A percentile compares a stretch with the other conserved stretches of the same genome.
These are phyloP conservation scores for Spialia ferax DNA, from an alignment of 2,888 invertebrate species.

Conservation along the genomic window DNA sequence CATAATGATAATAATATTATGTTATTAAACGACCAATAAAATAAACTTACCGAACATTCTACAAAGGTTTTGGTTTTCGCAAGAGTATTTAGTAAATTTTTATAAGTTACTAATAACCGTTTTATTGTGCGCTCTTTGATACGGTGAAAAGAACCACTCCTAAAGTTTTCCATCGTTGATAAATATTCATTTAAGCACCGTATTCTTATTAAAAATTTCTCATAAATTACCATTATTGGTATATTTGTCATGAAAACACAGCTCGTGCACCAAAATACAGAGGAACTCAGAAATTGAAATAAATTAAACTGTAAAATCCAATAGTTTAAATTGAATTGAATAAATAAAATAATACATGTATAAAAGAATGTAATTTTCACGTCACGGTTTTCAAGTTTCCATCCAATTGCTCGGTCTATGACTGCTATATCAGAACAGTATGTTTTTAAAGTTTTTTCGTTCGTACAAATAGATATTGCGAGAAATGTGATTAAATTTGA, in stretches of 20 bases:
- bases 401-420: not conserved
- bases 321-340: not conserved
- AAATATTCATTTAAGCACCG: not conserved
- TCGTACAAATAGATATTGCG: not conserved
- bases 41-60: not conserved
- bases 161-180: not conserved
- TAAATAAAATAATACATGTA: not conserved
- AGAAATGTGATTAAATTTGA: not conserved
- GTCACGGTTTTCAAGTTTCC: not conserved
- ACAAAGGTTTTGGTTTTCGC: not conserved
- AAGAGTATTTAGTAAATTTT: not conserved
- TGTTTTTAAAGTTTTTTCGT: not conserved
- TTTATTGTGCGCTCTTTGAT: not conserved
- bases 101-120: not conserved
- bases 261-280: not conserved
- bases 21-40: too few species aligned
- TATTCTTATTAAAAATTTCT: not conserved
- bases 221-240: conserved; percentile 1
- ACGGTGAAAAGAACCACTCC: not conserved
- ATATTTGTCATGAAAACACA: not conserved
- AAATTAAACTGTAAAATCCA: not conserved
- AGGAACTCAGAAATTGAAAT: not conserved
- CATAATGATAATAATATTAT: too few species aligned
- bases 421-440: not conserved
- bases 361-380: not conserved